Conservation (phyloP, 2,113 vertebrate species). For the Thamnaconus septentrionalis region DNA sequence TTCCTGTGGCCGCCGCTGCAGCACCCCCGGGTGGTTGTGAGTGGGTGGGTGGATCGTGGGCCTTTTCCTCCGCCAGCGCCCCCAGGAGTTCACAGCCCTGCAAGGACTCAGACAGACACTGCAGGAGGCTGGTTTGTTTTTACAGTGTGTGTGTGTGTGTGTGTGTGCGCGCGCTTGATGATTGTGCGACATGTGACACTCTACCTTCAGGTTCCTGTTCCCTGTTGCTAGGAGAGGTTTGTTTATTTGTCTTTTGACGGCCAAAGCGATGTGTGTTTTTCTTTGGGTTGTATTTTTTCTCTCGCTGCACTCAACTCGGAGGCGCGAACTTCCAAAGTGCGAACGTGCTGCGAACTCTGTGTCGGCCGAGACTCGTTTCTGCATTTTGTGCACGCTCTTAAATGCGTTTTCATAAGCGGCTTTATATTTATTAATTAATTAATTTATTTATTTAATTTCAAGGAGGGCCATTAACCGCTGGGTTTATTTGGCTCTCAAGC, state of each 20-base stretch:
- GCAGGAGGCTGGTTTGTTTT: slow-evolving; percentile 45
- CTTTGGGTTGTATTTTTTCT: no score
- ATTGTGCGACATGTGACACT: no score
- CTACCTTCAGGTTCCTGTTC: no score
- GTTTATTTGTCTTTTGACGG: no score
- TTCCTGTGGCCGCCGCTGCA: slow-evolving; percentile 51
- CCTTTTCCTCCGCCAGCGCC: slow-evolving; percentile 33
- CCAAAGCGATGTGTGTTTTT: no score
- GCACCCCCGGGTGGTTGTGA: slow-evolving; percentile 35
- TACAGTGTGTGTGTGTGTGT: slow-evolving; percentile 4
- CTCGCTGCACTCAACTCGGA: no score
- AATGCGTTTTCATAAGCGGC: not conserved
- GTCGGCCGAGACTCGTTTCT: no score
- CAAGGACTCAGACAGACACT: slow-evolving; percentile 35
- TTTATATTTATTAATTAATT: not conserved
- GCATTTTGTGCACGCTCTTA: not conserved
- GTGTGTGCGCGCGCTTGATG: no score
- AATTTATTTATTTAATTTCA: no score
- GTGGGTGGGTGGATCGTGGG: slow-evolving; percentile 46
- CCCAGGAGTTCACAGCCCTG: slow-evolving; percentile 11
- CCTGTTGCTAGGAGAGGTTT: no score
- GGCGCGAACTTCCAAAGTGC: not conserved
- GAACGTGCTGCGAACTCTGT: no score
- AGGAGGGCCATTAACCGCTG: not conserved
- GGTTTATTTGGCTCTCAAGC: slow-evolving; percentile 13